A percentile compares a stretch with the other conserved stretches of the same genome.
phyloP scores from a whole-genome alignment of 1,140 invertebrate species.

The Papilio helenus region DNA sequence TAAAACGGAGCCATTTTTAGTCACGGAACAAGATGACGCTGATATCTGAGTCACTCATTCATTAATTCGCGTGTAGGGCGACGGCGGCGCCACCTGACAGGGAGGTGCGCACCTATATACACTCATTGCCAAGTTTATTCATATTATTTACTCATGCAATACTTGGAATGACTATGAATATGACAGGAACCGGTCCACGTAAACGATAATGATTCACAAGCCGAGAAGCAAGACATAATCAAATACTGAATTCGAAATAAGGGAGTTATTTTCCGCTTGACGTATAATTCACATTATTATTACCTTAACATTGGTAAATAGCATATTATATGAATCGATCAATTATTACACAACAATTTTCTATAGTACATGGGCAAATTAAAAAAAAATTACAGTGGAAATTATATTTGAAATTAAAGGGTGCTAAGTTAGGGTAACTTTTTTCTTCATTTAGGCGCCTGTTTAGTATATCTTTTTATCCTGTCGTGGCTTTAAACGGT shows the following conservation, averaged over 20 bases:
- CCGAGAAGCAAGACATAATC: constrained; percentile 30
- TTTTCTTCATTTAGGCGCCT: too few relatives aligned
- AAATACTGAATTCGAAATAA: constrained; percentile 19
- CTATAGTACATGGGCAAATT: too few relatives aligned
- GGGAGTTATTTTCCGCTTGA: constrained; percentile 25
- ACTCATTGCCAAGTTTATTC: constrained; percentile 49
- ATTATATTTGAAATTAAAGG: too few relatives aligned
- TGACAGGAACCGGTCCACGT: constrained; percentile 62
- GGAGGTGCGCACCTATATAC: constrained; percentile 24
- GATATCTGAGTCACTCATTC: constrained; percentile 41
- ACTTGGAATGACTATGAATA: constrained; percentile 67
- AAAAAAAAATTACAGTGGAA: too few relatives aligned
- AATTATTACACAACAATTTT: too few relatives aligned
- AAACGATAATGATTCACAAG: constrained; percentile 60
- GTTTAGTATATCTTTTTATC: too few relatives aligned
- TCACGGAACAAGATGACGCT: background rate
- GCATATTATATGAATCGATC: too few relatives aligned
- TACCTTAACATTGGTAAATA: background rate
- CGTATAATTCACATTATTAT: background rate
- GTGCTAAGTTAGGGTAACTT: too few relatives aligned
- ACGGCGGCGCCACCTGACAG: constrained; percentile 36
- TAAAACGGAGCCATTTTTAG: constrained; percentile 7
- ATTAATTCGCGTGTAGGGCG: constrained; percentile 39
- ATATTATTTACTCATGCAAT: constrained; percentile 56
- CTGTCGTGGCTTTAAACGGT: too few relatives aligned